Evolutionary conservation across 2,888 invertebrate species (phyloP).

Genomic region (Ichneumon xanthorius): DNA sequence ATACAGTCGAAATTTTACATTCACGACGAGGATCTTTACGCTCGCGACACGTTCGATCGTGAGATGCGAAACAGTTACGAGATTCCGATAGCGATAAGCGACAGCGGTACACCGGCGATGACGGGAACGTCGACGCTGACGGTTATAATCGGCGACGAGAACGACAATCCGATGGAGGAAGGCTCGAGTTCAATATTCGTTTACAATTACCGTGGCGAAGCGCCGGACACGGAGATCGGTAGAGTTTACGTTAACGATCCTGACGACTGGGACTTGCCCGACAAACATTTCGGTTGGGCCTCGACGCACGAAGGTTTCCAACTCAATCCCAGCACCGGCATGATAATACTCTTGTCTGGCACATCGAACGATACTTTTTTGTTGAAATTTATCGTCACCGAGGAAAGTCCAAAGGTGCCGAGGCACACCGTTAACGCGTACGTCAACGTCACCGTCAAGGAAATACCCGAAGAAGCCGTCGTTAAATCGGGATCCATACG

Average conservation of each 20-base stretch:
- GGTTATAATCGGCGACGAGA: slow-evolving; percentile 97
- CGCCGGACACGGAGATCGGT: slow-evolving; percentile 94
- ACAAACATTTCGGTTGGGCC: slow-evolving; percentile 94
- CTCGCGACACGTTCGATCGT: slow-evolving; percentile 93
- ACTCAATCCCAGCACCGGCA: slow-evolving; percentile 91
- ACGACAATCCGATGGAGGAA: slow-evolving; percentile 95
- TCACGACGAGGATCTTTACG: slow-evolving; percentile 89
- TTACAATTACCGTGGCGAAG: slow-evolving; percentile 96
- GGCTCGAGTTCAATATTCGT: slow-evolving; percentile 97
- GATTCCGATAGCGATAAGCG: slow-evolving; percentile 95
- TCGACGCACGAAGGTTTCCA: slow-evolving; percentile 89
- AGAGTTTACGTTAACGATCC: slow-evolving; percentile 96
- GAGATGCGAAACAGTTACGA: slow-evolving; percentile 94
- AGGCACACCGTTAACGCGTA: slow-evolving; percentile 90
- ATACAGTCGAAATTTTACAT: slow-evolving; percentile 91
- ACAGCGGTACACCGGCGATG: slow-evolving; percentile 90
- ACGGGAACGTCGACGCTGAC: slow-evolving; percentile 94
- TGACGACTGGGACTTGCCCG: slow-evolving; percentile 98
- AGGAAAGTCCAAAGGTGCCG: slow-evolving; percentile 87
- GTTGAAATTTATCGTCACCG: slow-evolving; percentile 91
- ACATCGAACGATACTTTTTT: slow-evolving; percentile 91
- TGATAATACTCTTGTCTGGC: slow-evolving; percentile 94
- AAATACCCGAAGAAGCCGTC: slow-evolving; percentile 96
- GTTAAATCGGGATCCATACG: slow-evolving; percentile 96
- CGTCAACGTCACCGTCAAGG: slow-evolving; percentile 94